These are phyloP conservation scores for Percina caprodes DNA, from an alignment of 2,113 vertebrate genomes.

Conservation along the genomic window DNA sequence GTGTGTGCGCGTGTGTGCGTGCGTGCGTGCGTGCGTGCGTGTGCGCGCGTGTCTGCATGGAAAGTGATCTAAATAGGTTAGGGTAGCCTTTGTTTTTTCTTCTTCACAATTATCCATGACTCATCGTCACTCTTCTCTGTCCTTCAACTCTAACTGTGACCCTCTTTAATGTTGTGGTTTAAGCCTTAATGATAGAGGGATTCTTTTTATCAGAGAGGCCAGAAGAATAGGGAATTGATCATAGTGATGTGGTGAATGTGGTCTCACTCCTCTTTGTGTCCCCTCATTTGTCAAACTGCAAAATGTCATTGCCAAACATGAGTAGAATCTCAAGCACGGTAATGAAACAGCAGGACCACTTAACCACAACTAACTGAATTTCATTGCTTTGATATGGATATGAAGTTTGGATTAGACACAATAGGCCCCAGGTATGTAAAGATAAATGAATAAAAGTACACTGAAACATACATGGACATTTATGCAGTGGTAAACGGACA, in stretches of 20 bases:
- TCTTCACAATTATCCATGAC: constrained; percentile 46
- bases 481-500: background rate
- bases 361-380: constrained; percentile 40
- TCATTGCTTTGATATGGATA: constrained; percentile 29
- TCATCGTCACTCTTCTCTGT: constrained; percentile 45
- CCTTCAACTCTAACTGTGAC: constrained; percentile 41
- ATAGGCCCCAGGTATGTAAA: background rate
- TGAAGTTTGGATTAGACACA: constrained; percentile 19
- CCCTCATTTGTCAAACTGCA: constrained; percentile 42
- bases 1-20: constrained; percentile 38
- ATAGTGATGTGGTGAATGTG: constrained; percentile 19
- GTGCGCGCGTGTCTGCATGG: constrained; percentile 47
- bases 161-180: constrained; percentile 45
- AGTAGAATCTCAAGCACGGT: constrained; percentile 24
- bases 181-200: constrained; percentile 44
- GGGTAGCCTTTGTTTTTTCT: constrained; percentile 32
- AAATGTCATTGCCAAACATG: constrained; percentile 50
- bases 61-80: constrained; percentile 63
- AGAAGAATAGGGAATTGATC: constrained; percentile 37
- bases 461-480: background rate
- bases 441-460: background rate
- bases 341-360: constrained; percentile 23
- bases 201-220: constrained; percentile 40
- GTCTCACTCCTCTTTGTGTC: constrained; percentile 22
- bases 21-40: constrained; percentile 37